Conservation (phyloP, 2,797 vertebrate species). For the Garrulus glandarius region DNA sequence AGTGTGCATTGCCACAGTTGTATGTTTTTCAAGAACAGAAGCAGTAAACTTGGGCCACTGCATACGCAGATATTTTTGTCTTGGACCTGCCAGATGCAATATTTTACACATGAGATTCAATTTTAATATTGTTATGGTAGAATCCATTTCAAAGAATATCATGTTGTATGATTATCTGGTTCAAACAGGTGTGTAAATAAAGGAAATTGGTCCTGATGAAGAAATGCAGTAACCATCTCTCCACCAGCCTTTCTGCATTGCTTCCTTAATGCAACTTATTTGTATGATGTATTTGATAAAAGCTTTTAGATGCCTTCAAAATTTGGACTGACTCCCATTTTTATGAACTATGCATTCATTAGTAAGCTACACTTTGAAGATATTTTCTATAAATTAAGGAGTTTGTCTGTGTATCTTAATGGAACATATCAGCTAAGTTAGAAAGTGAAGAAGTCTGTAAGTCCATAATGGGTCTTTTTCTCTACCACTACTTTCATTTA, state of each 20-base stretch:
- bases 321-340: background rate
- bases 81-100: background rate
- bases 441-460: background rate
- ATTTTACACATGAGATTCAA: background rate
- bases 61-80: background rate
- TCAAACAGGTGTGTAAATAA: background rate
- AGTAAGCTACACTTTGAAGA: background rate
- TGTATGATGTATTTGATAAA: background rate
- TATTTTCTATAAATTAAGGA: background rate
- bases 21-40: background rate
- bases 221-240: background rate
- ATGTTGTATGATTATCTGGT: background rate
- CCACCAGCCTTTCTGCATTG: background rate
- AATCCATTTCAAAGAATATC: background rate
- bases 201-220: background rate
- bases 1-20: background rate
- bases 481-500: background rate
- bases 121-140: background rate
- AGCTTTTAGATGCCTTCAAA: background rate
- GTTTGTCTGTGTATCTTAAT: background rate
- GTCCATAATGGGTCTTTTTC: background rate
- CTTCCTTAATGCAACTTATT: background rate
- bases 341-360: background rate
- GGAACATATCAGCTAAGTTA: background rate
- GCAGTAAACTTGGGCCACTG: fast-evolving